Base-by-base conservation (phyloP, 2,888 invertebrate species). In the Heliconius sara region DNA sequence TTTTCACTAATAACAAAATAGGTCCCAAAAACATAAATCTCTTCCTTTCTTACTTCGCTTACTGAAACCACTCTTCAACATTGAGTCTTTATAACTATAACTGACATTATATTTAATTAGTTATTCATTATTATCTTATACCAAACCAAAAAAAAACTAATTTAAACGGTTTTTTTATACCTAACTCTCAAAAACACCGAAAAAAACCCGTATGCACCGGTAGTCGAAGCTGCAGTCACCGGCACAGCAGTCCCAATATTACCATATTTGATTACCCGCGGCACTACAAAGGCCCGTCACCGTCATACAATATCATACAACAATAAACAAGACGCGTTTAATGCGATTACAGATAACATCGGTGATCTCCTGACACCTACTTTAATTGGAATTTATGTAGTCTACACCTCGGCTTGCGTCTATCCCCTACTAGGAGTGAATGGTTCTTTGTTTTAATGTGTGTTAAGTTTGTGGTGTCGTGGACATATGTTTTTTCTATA, bases 351-450 rank as follows among this genome's bases (percentile, higher is more conserved):
- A 52, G 85, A 86, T 86, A 85, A 83, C 83, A 84, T 89, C 88
- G 34, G 39, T 65, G 70, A 78, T 81, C 80, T 30, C 30, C 79
- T 91, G 90, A 91, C 91, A 91, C 91, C 91, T 91, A 86, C 83
- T 89, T 91, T 94, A 94, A 94, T 94, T 93, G 92, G 89, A 93
- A 94, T 94, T 94, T 94, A 94, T 94, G 92, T 91, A 87, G 89
- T 87, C 88, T 87, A 85, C 86, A 87, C 83, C 85, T 88, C 87
- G 87, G 87, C 89, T 89, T 88, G 87, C 88, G 85, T 86, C 30
- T 78, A 75, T 73, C 82, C 83, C 81, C 77, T 82, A 83, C 81
- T 81, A 83, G 34, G 47, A 34, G 73, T 47, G 60, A 52, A 22
- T 27, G 30, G 25, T 25, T 70, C 70, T 43, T 70, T 70, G 47